Base-by-base conservation (phyloP, 1,140 invertebrate species). In the Pristionchus pacificus region DNA sequence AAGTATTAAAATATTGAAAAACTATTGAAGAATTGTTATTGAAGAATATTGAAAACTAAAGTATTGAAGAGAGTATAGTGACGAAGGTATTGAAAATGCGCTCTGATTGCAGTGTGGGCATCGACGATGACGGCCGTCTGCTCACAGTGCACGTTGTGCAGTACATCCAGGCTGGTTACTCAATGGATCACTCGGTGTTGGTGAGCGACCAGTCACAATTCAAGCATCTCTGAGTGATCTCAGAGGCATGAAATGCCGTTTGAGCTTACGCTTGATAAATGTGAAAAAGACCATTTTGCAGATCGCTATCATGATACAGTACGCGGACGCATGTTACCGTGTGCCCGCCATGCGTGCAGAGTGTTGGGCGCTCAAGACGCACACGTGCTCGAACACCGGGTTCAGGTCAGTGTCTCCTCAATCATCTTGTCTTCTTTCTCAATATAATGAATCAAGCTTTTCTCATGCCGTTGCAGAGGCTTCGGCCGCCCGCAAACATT, bases 381-480 rank as follows among this genome's bases (percentile, higher is more conserved):
- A 86, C 72, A 79, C 80, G 30, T 75, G 78, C 25, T 85, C 84
- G 14, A 85, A 85, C 71, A 86, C 86, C 55, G 85, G 85, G 0
- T 85, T 86, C 76, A 65, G 65, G 65, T 66, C 31, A 10, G 19
- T 6, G 19, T 49, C 38, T n/a, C n/a, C n/a, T n/a, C n/a, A n/a
- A n/a, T n/a, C n/a, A n/a, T n/a, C n/a, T n/a, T n/a, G n/a, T n/a
- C 38, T 49, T 49, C 19, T 49, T 6, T 10, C 19, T 19, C 38
- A 49, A 49, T 19, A 60, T 6, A 60, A 27, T 24, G 24, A 24
- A 60, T 10, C 19, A 49, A 49, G 38, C 15, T 55, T 49, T 3
- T 49, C 10, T 60, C 19, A 55, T 15, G 55, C 2, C 33, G 31
- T 66, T 66, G 25, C 19, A 68, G 86, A 32, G 85, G 85, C 6